Evolutionary conservation across 2,113 vertebrate genomes (phyloP).

Genomic region (Colossoma macropomum): DNA sequence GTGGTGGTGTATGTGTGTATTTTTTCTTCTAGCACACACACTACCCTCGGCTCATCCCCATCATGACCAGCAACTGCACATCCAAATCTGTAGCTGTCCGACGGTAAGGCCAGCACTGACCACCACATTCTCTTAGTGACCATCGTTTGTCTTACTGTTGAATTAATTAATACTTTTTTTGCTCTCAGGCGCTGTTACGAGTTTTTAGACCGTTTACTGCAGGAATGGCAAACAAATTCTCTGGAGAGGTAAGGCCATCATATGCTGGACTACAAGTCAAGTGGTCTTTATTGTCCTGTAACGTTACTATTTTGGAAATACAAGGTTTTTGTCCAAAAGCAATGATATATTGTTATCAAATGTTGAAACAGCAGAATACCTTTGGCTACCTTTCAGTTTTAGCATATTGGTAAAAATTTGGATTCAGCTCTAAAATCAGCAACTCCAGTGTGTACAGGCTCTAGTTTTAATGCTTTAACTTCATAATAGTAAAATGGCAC

Average conservation of each 20-base stretch:
- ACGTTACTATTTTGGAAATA: too few relatives aligned
- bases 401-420: too few relatives aligned
- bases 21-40: conserved; percentile 87
- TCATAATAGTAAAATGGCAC: background rate
- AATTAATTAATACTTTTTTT: background rate
- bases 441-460: too few relatives aligned
- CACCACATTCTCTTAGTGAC: background rate
- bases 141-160: background rate
- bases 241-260: conserved; percentile 85
- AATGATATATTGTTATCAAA: too few relatives aligned
- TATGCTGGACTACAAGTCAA: background rate
- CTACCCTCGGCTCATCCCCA: conserved; percentile 92
- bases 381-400: too few relatives aligned
- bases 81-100: conserved; percentile 94
- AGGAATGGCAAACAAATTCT: conserved; percentile 90
- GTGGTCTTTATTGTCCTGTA: background rate
- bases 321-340: too few relatives aligned
- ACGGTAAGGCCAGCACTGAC: conserved; percentile 75
- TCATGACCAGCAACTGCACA: conserved; percentile 93
- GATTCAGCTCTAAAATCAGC: too few relatives aligned
- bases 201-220: conserved; percentile 89
- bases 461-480: too few relatives aligned
- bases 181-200: conserved; percentile 87
- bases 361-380: too few relatives aligned
- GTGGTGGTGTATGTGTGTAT: background rate